These are phyloP conservation scores for Anolis sagrei DNA, from an alignment of 2,113 vertebrate genomes.

Conservation along the genomic window DNA sequence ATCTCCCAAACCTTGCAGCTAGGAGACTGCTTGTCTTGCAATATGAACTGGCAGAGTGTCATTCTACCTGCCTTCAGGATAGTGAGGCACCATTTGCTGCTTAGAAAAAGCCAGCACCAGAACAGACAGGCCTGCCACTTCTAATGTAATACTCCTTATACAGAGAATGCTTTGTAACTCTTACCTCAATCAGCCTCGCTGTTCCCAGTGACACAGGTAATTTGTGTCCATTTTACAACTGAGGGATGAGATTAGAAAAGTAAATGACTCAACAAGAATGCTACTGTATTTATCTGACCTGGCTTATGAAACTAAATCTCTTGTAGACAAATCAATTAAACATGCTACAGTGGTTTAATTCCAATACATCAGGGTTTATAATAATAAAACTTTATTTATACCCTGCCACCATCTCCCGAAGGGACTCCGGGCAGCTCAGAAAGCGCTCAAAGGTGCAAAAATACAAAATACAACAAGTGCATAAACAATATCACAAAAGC, in stretches of 20 bases:
- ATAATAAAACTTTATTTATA: no score
- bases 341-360: no score
- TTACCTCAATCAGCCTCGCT: background rate
- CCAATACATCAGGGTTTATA: no score
- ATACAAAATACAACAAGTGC: no score
- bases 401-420: no score
- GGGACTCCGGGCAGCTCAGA: no score
- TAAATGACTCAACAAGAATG: background rate
- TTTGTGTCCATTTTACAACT: background rate
- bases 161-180: background rate
- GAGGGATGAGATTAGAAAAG: background rate
- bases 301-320: background rate
- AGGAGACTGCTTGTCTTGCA: background rate
- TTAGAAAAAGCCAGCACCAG: background rate
- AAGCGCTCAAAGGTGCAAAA: no score
- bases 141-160: background rate
- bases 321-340: no score
- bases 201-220: background rate
- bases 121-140: background rate
- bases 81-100: background rate
- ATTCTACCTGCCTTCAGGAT: background rate
- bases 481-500: no score
- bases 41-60: background rate
- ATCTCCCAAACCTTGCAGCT: background rate
- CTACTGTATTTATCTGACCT: background rate